These are phyloP conservation scores for Oligia strigilis DNA, from an alignment of 2,888 invertebrate genomes.

Conservation along the genomic window DNA sequence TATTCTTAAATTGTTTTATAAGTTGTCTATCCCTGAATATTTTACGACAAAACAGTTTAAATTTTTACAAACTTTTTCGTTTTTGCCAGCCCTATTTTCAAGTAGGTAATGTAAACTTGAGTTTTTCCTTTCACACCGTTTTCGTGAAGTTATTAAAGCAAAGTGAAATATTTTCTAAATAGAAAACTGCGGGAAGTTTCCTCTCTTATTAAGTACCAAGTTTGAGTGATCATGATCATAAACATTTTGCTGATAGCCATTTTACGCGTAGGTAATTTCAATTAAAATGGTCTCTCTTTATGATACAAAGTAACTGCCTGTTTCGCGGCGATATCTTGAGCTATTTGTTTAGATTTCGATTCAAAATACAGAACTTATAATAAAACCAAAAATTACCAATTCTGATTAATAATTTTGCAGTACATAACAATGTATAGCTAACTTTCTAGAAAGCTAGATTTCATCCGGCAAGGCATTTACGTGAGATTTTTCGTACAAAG, in stretches of 20 bases:
- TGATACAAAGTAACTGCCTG: background rate
- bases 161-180: constrained; percentile 60
- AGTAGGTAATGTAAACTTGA: constrained; percentile 46
- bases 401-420: background rate
- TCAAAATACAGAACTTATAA: background rate
- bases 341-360: background rate
- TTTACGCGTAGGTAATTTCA: constrained; percentile 13
- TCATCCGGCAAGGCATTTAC: constrained; percentile 2
- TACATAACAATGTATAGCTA: background rate
- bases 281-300: background rate
- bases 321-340: background rate
- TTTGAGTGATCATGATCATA: constrained; percentile 21
- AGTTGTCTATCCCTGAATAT: background rate
- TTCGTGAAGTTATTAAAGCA: constrained; percentile 39
- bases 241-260: constrained; percentile 18
- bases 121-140: constrained; percentile 38
- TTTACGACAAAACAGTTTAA: background rate
- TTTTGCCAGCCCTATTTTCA: constrained; percentile 50
- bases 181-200: constrained; percentile 26
- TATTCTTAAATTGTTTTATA: background rate
- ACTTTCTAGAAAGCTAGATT: constrained; percentile 14
- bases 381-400: background rate
- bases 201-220: constrained; percentile 18
- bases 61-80: background rate
- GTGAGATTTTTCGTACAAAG: background rate